Conservation (phyloP, 2,888 invertebrate genomes). For the Harmothoe impar region DNA sequence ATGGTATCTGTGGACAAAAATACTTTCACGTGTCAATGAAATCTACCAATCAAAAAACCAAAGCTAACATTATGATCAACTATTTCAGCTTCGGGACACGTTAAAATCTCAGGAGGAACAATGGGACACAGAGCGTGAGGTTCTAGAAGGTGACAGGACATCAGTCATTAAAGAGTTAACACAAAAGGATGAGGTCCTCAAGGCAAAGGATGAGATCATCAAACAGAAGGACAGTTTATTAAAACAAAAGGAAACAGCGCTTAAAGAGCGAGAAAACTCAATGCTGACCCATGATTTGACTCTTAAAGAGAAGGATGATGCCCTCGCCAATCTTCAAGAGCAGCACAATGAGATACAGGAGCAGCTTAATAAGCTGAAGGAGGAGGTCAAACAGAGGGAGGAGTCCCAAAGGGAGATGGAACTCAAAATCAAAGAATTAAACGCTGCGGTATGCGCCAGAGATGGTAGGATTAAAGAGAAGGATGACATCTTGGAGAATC, state of each 20-base stretch:
- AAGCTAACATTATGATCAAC: not conserved
- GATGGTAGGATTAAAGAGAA: slow-evolving; percentile 81
- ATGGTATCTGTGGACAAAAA: too few relatives aligned
- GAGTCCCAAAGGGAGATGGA: slow-evolving; percentile 68
- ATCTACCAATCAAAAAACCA: too few relatives aligned
- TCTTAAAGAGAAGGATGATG: slow-evolving; percentile 67
- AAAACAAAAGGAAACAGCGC: slow-evolving; percentile 70
- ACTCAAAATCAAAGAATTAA: slow-evolving; percentile 72
- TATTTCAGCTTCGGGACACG: not conserved
- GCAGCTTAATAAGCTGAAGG: slow-evolving; percentile 71
- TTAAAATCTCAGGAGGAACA: slow-evolving; percentile 65
- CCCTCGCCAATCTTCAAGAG: slow-evolving; percentile 66
- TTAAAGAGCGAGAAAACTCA: slow-evolving; percentile 67
- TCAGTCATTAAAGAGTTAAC: slow-evolving; percentile 69
- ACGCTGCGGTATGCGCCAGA: slow-evolving; percentile 75
- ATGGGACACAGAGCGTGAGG: slow-evolving; percentile 66
- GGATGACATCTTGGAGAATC: slow-evolving; percentile 76
- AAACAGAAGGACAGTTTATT: slow-evolving; percentile 70
- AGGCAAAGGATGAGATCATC: slow-evolving; percentile 70
- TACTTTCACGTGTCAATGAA: too few relatives aligned
- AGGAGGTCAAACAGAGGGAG: slow-evolving; percentile 61
- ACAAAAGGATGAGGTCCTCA: slow-evolving; percentile 69
- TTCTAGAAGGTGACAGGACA: slow-evolving; percentile 65
- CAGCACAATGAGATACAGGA: slow-evolving; percentile 75
- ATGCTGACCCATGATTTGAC: slow-evolving; percentile 46